phyloP scores from a whole-genome alignment of 2,113 vertebrate species.

The Thomomys bottae region DNA sequence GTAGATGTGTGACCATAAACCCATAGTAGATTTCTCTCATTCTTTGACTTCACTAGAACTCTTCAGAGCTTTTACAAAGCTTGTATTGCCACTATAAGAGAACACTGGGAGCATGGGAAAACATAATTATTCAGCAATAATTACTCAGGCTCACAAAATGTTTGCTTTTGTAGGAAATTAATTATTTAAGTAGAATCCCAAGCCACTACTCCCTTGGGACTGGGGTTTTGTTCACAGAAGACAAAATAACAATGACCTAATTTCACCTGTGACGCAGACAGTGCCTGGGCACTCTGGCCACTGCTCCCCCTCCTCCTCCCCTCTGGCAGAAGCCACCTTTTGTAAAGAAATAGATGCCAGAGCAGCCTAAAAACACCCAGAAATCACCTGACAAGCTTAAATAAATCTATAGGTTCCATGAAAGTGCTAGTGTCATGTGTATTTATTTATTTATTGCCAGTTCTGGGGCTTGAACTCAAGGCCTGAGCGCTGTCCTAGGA shows the following conservation, averaged over 20 bases:
- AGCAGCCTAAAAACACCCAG: not conserved
- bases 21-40: not conserved
- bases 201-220: conserved; percentile 40
- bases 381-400: conserved; percentile 9
- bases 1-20: not conserved
- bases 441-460: too few relatives aligned
- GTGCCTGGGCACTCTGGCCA: rapidly evolving
- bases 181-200: conserved; percentile 65
- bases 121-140: conserved; percentile 59
- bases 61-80: not conserved
- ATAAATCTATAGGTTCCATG: conserved; percentile 25
- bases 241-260: conserved; percentile 62
- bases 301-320: not conserved
- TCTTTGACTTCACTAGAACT: conserved; percentile 5
- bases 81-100: conserved; percentile 3
- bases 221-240: conserved; percentile 69
- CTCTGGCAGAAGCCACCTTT: not conserved
- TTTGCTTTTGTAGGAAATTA: conserved; percentile 42
- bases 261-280: not conserved
- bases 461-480: too few relatives aligned
- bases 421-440: not conserved
- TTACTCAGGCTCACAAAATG: conserved; percentile 64
- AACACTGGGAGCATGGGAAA: not conserved
- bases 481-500: too few relatives aligned
- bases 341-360: conserved; percentile 1